Base-by-base conservation (phyloP, 2,888 invertebrate genomes). In the Oithona nana region DNA sequence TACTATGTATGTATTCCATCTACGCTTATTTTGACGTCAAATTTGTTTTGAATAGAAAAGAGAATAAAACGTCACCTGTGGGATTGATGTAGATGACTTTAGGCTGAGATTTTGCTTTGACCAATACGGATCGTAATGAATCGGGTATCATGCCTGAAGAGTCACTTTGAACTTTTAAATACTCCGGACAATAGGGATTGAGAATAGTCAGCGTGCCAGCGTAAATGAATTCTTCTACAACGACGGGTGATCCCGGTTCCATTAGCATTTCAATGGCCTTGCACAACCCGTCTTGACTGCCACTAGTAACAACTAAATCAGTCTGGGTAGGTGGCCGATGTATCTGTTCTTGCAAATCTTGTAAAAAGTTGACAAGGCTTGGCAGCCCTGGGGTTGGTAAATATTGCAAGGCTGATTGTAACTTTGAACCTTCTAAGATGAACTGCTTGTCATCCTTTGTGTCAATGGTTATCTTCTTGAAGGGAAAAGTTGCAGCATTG, bases 211-310 rank as follows among this genome's bases (percentile, higher is more conserved):
- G 78, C 6, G 81, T 77, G 20, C 86, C 86, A 1, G 84, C 78
- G 69, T 86, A 87, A 1, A 82, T 75, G 4, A 81, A 85, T 71
- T 81, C 79, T 61, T 82, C 83, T 13, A 84, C 78, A 29, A 87
- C 69, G 31, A 88, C 75, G 0, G 83, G 78, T 69, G 86, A 85
- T 0, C 82, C 83, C 0, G 78, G 78, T 52, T 80, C 78, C n/a
- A 86, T 70, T 63, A 83, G 73, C 73, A 86, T 78, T 68, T 86
- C 85, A 50, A 85, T 76, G 54, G 82, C 77, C 72, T 83, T 83
- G 73, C 82, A 82, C 64, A 87, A 78, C 4, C 83, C 86, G 70
- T 86, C 85, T 71, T 86, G 86, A 28, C 83, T 81, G 1, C 87
- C 88, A 66, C 80, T 80, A 3, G 84, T 84, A 28, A 86, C 75